Conservation (phyloP, 2,113 vertebrate species). For the Leucoraja erinaceus region DNA sequence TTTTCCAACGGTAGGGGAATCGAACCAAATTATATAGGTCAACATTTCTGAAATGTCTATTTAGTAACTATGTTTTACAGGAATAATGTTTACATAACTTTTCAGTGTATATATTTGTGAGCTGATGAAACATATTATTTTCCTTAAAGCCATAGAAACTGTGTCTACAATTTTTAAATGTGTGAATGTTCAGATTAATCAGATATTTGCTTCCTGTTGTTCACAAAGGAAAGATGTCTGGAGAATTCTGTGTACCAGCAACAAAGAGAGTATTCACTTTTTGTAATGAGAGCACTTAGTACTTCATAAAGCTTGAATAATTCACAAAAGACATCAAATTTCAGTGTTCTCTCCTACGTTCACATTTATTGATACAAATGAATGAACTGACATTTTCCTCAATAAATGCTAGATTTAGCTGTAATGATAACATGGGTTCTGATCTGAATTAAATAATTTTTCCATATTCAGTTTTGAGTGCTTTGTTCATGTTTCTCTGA, state of each 20-base stretch:
- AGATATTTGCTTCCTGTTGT: conserved; percentile 52
- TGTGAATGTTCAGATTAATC: conserved; percentile 41
- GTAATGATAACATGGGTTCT: conserved; percentile 44
- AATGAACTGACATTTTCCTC: conserved; percentile 57
- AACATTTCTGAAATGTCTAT: too few relatives aligned
- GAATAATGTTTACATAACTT: conserved; percentile 33
- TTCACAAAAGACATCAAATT: conserved; percentile 16
- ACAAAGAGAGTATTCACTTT: conserved; percentile 44
- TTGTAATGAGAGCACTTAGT: conserved; percentile 44
- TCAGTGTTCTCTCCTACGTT: background rate
- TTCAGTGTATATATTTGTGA: background rate
- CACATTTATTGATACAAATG: conserved; percentile 55
- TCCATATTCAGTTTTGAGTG: conserved; percentile 50
- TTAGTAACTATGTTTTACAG: background rate
- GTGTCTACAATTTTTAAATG: conserved; percentile 42
- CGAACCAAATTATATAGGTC: too few relatives aligned
- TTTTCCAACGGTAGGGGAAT: too few relatives aligned
- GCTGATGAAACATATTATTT: background rate
- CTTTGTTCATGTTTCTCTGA: conserved; percentile 52
- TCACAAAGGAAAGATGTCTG: conserved; percentile 48
- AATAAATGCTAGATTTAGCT: conserved; percentile 53
- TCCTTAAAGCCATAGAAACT: conserved; percentile 46
- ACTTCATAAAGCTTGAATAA: conserved; percentile 45
- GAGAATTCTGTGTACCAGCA: conserved; percentile 44
- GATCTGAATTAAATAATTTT: conserved; percentile 57